phyloP scores from a whole-genome alignment of 53 echinoderm and acorn worm species.

The Henricia sp. region DNA sequence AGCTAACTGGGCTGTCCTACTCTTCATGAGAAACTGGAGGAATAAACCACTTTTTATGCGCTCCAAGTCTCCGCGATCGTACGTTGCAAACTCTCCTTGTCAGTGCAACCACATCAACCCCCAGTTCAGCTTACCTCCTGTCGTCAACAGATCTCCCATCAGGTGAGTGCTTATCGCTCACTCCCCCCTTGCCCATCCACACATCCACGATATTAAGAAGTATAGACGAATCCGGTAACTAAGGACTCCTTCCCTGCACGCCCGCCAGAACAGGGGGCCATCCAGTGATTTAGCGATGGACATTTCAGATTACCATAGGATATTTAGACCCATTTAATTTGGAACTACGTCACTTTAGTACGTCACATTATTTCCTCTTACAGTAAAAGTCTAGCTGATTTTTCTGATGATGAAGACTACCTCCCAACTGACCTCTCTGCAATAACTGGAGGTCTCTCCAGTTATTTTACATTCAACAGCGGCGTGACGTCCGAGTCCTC shows the following conservation, averaged over 20 bases:
- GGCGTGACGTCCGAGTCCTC: slow-evolving; percentile 25
- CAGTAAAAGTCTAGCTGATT: slow-evolving; percentile 10
- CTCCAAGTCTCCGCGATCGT: background rate
- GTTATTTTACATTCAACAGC: slow-evolving; percentile 12
- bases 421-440: slow-evolving; percentile 52
- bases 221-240: too few species aligned
- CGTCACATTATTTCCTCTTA: too few species aligned
- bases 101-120: background rate
- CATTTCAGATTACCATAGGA: too few species aligned
- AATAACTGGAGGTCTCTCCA: slow-evolving; percentile 24
- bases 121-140: slow-evolving; percentile 13
- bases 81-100: background rate
- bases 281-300: too few species aligned
- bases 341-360: too few species aligned
- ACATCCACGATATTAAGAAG: too few species aligned
- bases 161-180: too few species aligned
- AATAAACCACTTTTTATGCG: background rate
- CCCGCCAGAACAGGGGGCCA: too few species aligned
- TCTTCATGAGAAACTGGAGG: background rate
- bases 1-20: slow-evolving; percentile 65
- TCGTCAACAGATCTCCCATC: slow-evolving; percentile 6
- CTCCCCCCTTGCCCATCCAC: too few species aligned
- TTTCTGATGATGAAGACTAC: slow-evolving; percentile 53
- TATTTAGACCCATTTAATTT: too few species aligned
- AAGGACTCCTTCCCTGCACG: too few species aligned